Percentiles rank a stretch among this genome's conserved stretches.
These are phyloP conservation scores for Lonchura striata DNA, from an alignment of 2,113 vertebrate species.

Conservation along the genomic window DNA sequence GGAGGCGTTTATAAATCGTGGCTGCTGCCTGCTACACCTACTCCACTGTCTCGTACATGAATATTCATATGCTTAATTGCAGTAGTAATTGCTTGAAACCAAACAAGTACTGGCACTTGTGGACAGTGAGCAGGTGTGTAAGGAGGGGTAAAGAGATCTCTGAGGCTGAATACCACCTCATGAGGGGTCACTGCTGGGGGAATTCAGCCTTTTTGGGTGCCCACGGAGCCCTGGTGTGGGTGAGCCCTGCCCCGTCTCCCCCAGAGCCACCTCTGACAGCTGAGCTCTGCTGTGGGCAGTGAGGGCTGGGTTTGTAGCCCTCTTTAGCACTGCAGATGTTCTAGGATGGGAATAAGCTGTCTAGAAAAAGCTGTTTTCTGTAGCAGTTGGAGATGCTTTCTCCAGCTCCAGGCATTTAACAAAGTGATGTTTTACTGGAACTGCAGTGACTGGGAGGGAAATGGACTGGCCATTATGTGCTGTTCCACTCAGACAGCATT, in stretches of 20 bases:
- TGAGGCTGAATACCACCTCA: background rate
- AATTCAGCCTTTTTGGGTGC: background rate
- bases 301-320: background rate
- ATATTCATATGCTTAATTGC: background rate
- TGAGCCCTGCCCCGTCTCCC: background rate
- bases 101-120: background rate
- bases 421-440: constrained; percentile 49
- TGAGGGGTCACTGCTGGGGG: background rate
- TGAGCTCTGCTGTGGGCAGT: background rate
- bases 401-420: constrained; percentile 23
- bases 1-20: constrained; percentile 52
- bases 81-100: constrained; percentile 14
- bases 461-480: constrained; percentile 36
- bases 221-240: background rate
- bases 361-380: background rate
- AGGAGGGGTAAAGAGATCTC: background rate
- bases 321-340: background rate
- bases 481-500: constrained; percentile 18
- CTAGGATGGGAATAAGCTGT: background rate
- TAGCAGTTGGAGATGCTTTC: background rate
- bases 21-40: constrained; percentile 46
- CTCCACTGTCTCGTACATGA: background rate
- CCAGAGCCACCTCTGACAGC: background rate
- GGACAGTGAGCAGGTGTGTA: background rate
- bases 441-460: constrained; percentile 15